phyloP scores from a whole-genome alignment of 2,797 vertebrate genomes.

The Urocyon cinereoargenteus region DNA sequence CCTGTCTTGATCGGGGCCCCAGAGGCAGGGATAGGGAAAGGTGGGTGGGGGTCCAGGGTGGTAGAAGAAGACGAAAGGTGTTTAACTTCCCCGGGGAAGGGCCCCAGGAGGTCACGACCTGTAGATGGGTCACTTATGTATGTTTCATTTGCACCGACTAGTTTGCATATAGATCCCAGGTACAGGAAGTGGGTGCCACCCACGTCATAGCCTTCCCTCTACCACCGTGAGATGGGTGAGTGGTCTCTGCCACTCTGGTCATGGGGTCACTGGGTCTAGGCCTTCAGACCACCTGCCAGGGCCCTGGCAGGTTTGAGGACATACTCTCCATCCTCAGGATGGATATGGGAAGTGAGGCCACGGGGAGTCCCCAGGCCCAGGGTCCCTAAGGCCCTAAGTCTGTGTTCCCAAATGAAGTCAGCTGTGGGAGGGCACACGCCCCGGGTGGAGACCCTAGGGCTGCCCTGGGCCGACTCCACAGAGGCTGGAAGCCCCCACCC shows the following conservation, averaged over 20 bases:
- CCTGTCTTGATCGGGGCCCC: neutral
- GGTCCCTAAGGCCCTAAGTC: neutral
- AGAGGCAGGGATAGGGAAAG: neutral
- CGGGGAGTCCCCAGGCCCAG: no score
- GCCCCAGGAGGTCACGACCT: neutral
- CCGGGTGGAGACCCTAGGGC: neutral
- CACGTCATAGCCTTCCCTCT: neutral
- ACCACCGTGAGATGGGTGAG: accelerated
- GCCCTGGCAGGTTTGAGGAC: neutral
- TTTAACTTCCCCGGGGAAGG: neutral
- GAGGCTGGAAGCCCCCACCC: neutral
- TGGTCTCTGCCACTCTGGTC: neutral
- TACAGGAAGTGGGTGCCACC: neutral
- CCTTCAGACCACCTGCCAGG: neutral
- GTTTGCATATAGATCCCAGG: neutral
- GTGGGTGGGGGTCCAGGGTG: accelerated
- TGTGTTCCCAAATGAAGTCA: neutral
- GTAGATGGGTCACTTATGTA: accelerated
- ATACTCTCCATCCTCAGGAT: neutral
- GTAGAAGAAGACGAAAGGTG: neutral
- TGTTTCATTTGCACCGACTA: neutral
- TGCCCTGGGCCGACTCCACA: neutral
- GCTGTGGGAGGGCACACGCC: accelerated
- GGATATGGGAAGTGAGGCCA: neutral
- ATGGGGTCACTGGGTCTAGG: no score